These are phyloP conservation scores for Phalacrocorax pelagicus DNA, from an alignment of 2,113 vertebrate species.

Conservation along the genomic window DNA sequence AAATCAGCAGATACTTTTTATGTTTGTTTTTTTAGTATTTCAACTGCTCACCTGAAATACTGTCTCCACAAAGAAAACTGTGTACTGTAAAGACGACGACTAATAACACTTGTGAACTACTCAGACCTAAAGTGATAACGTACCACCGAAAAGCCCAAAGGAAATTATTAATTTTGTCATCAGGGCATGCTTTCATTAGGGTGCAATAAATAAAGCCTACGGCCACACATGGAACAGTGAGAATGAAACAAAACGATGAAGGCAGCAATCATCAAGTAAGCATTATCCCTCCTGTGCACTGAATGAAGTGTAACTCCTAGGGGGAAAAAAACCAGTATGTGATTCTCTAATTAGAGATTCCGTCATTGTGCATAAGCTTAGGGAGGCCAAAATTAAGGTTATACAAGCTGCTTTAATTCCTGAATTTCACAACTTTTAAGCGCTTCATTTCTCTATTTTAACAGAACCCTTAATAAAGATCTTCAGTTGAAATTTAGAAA, in stretches of 20 bases:
- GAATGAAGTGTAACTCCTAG: not conserved
- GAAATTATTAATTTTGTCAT: not conserved
- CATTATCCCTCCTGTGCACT: not conserved
- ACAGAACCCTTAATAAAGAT: not conserved
- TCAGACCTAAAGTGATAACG: not conserved
- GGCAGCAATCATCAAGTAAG: not conserved
- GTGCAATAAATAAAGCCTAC: conserved; percentile 17
- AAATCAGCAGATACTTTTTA: not conserved
- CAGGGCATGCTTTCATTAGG: not conserved
- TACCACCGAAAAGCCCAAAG: not conserved
- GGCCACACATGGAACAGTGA: not conserved
- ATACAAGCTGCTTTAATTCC: not conserved
- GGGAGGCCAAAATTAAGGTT: not conserved
- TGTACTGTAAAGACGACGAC: not conserved
- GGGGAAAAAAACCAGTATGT: not conserved
- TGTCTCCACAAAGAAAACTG: not conserved
- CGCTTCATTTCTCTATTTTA: not conserved
- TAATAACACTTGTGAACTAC: not conserved
- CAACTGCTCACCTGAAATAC: not conserved
- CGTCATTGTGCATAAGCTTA: not conserved
- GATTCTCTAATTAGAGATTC: conserved; percentile 5
- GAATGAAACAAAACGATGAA: not conserved
- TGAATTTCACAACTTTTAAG: not conserved
- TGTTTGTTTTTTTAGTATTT: not conserved
- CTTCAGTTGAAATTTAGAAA: not conserved